Percentiles rank a stretch among this genome's conserved stretches.
Conservation (phyloP, 2,797 vertebrate species). For the Leucoraja ocellata region DNA sequence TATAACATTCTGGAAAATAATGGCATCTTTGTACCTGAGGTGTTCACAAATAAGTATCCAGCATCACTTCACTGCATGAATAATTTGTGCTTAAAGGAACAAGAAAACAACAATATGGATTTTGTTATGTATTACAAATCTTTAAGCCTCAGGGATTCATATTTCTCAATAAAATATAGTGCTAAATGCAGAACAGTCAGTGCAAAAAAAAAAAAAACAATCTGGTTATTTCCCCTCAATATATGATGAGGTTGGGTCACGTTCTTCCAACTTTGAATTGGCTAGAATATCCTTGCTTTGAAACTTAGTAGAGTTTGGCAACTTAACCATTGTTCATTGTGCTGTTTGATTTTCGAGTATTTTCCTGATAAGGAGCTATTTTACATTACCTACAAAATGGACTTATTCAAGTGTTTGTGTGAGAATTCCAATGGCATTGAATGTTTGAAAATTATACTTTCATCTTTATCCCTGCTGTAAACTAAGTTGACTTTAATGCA, state of each 20-base stretch:
- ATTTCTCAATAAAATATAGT: neutral
- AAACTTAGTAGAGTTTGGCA: neutral
- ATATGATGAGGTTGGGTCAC: neutral
- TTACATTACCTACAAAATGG: neutral
- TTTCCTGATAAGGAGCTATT: neutral
- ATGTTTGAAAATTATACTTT: neutral
- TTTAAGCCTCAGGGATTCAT: constrained; percentile 19
- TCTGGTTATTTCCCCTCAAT: neutral
- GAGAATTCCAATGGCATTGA: neutral
- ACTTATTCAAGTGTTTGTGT: neutral
- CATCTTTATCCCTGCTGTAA: neutral
- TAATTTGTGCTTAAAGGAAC: constrained; percentile 26
- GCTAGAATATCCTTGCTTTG: neutral
- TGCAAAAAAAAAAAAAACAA: neutral
- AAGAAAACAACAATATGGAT: constrained; percentile 29
- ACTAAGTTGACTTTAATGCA: neutral
- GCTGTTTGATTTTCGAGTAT: neutral
- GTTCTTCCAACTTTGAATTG: neutral
- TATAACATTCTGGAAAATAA: constrained; percentile 12
- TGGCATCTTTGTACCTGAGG: constrained; percentile 15
- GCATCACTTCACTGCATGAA: constrained; percentile 9
- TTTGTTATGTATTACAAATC: constrained; percentile 29
- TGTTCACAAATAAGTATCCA: constrained; percentile 3
- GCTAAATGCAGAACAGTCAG: neutral
- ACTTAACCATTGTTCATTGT: neutral